Conservation (phyloP, 2,888 invertebrate genomes). For the Pheosia gnoma region DNA sequence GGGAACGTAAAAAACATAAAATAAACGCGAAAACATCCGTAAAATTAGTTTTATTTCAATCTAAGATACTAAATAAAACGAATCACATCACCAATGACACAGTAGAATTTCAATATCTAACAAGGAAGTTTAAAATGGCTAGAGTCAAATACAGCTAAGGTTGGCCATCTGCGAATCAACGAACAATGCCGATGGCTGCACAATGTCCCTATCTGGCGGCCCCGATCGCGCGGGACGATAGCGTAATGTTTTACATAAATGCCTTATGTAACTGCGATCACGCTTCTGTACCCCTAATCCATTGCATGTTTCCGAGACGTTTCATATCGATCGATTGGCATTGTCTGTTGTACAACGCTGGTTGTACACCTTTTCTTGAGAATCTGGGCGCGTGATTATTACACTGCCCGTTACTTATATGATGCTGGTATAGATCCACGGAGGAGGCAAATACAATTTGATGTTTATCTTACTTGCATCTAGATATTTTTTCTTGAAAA, state of each 20-base stretch:
- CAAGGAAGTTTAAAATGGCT: neutral
- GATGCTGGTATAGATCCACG: too few relatives aligned
- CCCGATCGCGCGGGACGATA: constrained; percentile 50
- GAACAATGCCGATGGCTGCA: constrained; percentile 44
- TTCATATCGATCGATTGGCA: neutral
- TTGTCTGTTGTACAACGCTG: neutral
- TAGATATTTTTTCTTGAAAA: too few relatives aligned
- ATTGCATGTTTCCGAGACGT: constrained; percentile 1
- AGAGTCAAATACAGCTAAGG: constrained; percentile 8
- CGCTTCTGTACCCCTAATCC: constrained; percentile 53
- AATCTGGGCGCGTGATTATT: too few relatives aligned
- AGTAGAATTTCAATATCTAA: neutral
- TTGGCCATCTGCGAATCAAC: constrained; percentile 34
- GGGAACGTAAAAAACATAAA: too few relatives aligned
- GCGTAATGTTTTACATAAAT: constrained; percentile 69
- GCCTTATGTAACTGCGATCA: constrained; percentile 70
- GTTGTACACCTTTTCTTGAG: neutral
- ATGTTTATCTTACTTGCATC: too few relatives aligned
- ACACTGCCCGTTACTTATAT: too few relatives aligned
- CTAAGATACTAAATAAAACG: neutral
- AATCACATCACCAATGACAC: neutral
- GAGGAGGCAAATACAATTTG: too few relatives aligned
- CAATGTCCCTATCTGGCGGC: constrained; percentile 42
- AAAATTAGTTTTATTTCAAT: too few relatives aligned
- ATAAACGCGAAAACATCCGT: too few relatives aligned